Evolutionary conservation across 1,140 invertebrate species (phyloP).

Genomic region (Pogonomyrmex barbatus): DNA sequence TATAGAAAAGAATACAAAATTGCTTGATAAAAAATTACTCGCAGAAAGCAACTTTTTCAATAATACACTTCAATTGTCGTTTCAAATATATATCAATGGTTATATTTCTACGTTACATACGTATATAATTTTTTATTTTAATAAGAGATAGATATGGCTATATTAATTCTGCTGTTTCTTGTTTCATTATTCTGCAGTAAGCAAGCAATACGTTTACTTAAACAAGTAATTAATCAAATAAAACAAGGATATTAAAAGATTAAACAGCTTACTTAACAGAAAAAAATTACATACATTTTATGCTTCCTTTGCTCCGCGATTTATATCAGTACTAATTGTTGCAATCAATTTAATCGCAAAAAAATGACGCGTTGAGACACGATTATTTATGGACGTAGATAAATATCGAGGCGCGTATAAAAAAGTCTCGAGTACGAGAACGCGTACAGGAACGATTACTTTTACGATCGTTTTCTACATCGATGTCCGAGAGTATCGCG

Average conservation of each 20-base stretch:
- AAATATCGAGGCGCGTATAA: not conserved
- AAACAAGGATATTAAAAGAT: not conserved
- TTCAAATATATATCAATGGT: not conserved
- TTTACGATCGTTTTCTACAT: not conserved
- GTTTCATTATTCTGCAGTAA: not conserved
- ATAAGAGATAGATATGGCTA: not conserved
- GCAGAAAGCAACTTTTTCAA: not conserved
- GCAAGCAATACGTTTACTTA: not conserved
- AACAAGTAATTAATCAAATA: not conserved
- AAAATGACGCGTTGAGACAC: not conserved
- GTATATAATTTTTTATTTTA: not conserved
- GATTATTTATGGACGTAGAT: not conserved
- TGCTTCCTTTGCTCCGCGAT: not conserved
- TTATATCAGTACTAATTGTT: not conserved
- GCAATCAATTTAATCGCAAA: not conserved
- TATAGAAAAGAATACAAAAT: not conserved
- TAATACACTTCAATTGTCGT: conserved; percentile 4
- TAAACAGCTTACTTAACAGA: not conserved
- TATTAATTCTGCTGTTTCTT: not conserved
- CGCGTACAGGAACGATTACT: conserved; percentile 11
- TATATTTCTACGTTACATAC: not conserved
- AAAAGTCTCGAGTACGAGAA: not conserved
- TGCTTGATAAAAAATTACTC: not conserved
- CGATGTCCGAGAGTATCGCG: not conserved
- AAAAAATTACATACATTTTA: not conserved